A percentile compares a stretch with the other conserved stretches of the same genome.
These are phyloP conservation scores for Agapornis roseicollis DNA, from an alignment of 2,113 vertebrate genomes.

Conservation along the genomic window DNA sequence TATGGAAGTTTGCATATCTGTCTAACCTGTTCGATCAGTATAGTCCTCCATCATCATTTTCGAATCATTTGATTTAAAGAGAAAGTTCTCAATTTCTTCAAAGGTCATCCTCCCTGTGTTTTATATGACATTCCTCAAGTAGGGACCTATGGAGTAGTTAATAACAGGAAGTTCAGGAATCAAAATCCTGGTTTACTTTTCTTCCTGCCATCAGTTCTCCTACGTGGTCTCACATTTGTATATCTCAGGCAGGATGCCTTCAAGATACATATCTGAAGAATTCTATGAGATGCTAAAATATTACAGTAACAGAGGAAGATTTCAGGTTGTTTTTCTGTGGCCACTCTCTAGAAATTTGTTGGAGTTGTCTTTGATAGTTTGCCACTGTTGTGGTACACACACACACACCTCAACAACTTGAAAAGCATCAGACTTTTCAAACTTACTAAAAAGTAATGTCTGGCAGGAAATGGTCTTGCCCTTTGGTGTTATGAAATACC, in stretches of 20 bases:
- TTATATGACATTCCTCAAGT: not conserved
- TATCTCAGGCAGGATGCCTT: not conserved
- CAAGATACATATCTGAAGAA: not conserved
- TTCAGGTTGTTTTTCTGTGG: not conserved
- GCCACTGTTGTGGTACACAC: not conserved
- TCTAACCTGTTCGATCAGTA: not conserved
- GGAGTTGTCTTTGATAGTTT: not conserved
- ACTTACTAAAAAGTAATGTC: not conserved
- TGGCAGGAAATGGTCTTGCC: not conserved
- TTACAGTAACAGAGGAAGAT: not conserved
- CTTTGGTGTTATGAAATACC: not conserved
- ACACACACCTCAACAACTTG: fast-evolving
- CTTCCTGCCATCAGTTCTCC: not conserved
- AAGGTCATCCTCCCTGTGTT: not conserved
- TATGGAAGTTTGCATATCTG: not conserved
- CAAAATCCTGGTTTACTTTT: not conserved
- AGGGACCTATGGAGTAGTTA: not conserved
- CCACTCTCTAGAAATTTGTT: not conserved
- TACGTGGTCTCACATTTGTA: not conserved
- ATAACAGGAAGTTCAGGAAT: not conserved
- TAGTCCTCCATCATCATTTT: not conserved
- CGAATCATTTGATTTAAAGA: not conserved
- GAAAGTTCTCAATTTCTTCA: not conserved
- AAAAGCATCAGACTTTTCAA: not conserved
- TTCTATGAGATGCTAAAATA: not conserved